Evolutionary conservation across 1,140 invertebrate species (phyloP).

Genomic region (Leptopilina boulardi): DNA sequence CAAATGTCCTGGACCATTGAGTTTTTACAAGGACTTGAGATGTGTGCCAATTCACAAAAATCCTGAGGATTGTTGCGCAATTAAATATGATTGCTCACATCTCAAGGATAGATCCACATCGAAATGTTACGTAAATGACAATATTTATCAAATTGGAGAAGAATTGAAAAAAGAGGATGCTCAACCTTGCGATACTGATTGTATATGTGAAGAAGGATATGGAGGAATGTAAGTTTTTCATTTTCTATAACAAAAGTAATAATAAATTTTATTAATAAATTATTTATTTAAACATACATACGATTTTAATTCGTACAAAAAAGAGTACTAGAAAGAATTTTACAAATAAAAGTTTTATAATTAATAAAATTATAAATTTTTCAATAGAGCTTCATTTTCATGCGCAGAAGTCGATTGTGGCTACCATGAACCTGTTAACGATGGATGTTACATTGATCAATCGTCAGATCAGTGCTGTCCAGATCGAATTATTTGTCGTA

Average conservation of each 20-base stretch:
- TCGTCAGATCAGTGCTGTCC: conserved; percentile 48
- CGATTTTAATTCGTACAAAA: too few species aligned
- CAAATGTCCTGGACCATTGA: conserved; percentile 49
- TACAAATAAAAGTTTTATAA: too few species aligned
- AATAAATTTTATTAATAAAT: too few species aligned
- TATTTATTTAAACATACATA: too few species aligned
- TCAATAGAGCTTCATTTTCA: conserved; percentile 51
- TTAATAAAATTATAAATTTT: too few species aligned
- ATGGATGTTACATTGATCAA: conserved; percentile 48
- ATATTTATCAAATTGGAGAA: conserved; percentile 51
- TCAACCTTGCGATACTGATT: conserved; percentile 49
- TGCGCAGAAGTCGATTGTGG: conserved; percentile 58
- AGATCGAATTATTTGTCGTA: conserved; percentile 53
- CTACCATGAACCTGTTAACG: background rate
- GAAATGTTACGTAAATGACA: conserved; percentile 56
- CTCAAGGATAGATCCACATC: conserved; percentile 35
- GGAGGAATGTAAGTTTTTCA: conserved; percentile 40
- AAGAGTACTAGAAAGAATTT: too few species aligned
- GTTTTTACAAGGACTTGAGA: conserved; percentile 45
- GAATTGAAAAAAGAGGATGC: conserved; percentile 46
- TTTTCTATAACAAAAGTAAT: too few species aligned
- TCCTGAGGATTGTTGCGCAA: conserved; percentile 53
- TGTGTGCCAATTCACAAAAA: conserved; percentile 54
- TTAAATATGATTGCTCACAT: conserved; percentile 49
- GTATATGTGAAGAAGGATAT: conserved; percentile 25